Percentiles rank a stretch among this genome's conserved stretches.
Conservation (phyloP, 2,797 vertebrate genomes). For the Mormyrops attenuatus region DNA sequence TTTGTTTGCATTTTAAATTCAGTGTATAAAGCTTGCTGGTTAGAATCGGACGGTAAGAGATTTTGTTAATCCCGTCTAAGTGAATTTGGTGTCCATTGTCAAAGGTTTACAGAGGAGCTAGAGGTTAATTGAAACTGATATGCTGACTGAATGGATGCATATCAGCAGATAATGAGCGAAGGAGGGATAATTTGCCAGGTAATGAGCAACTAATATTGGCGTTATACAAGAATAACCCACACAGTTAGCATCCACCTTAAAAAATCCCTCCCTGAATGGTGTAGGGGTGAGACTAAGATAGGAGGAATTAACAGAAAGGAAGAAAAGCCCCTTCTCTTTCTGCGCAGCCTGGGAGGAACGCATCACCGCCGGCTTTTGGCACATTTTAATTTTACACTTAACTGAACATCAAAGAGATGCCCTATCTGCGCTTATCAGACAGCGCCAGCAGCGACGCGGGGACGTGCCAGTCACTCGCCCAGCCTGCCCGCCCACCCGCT, state of each 20-base stretch:
- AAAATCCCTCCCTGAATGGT: not conserved
- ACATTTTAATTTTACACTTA: conserved; percentile 55
- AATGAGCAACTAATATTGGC: conserved; percentile 34
- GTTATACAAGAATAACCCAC: conserved; percentile 30
- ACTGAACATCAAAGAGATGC: conserved; percentile 52
- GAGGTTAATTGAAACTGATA: conserved; percentile 41
- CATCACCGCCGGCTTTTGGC: conserved; percentile 36
- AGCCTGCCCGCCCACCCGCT: not conserved
- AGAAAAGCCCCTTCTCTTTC: conserved; percentile 27
- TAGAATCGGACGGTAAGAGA: not conserved
- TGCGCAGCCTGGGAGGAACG: conserved; percentile 17
- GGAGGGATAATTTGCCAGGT: conserved; percentile 38
- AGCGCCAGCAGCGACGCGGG: conserved; percentile 29
- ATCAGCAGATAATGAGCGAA: conserved; percentile 39
- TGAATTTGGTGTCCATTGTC: not conserved
- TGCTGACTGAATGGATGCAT: conserved; percentile 31
- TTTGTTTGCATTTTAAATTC: not conserved
- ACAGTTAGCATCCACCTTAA: conserved; percentile 30
- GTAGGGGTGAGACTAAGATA: not conserved
- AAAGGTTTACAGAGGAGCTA: not conserved
- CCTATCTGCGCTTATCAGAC: conserved; percentile 46
- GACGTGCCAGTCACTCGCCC: conserved; percentile 20
- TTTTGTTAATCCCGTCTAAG: not conserved
- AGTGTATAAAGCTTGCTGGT: not conserved
- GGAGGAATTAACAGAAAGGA: conserved; percentile 25